Conservation (phyloP, 1,140 invertebrate genomes). For the Caenorhabditis briggsae region DNA sequence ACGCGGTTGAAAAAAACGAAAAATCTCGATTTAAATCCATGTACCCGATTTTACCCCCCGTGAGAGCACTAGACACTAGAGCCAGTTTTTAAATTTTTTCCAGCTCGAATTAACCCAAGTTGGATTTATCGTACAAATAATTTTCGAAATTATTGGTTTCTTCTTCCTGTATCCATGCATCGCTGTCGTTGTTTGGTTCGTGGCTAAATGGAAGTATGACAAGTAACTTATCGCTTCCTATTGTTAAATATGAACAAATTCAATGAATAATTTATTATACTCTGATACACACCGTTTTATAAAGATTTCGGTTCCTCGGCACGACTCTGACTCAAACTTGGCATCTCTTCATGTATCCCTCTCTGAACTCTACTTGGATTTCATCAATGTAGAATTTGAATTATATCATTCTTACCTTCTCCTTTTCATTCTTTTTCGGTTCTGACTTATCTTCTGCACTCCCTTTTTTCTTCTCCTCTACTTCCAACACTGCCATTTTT, state of each 20-base stretch:
- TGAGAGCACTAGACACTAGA: no score
- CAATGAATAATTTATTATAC: neutral
- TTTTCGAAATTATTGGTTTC: no score
- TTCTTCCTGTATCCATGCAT: no score
- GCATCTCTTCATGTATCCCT: neutral
- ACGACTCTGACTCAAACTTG: constrained; percentile 23
- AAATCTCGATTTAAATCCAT: no score
- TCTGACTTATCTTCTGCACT: neutral
- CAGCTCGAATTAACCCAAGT: no score
- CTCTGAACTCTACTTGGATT: neutral
- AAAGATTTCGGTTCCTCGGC: constrained; percentile 19
- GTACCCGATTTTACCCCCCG: no score
- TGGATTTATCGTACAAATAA: no score
- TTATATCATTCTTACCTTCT: neutral
- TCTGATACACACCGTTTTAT: neutral
- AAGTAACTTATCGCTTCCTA: neutral
- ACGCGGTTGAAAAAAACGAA: no score
- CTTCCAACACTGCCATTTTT: constrained; percentile 12
- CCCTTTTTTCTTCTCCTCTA: constrained; percentile 1
- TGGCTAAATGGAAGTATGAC: neutral
- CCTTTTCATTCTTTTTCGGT: neutral
- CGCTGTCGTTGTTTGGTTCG: neutral
- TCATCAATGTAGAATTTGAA: neutral
- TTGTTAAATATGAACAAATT: neutral
- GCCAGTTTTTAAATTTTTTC: no score